Base-by-base conservation (phyloP, 2,113 vertebrate genomes). In the Zosterops borbonicus region DNA sequence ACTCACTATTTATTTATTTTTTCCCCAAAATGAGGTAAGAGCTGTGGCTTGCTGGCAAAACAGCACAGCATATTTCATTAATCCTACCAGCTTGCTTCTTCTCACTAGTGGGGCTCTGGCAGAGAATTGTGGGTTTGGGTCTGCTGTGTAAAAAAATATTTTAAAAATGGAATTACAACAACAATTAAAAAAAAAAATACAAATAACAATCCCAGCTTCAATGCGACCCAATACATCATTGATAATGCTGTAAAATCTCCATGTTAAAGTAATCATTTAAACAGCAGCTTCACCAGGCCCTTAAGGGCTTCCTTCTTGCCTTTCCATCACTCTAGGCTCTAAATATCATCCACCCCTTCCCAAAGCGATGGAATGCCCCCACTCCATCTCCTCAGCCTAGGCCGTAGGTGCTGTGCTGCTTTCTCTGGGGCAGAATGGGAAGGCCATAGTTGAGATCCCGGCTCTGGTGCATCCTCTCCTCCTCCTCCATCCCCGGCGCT, bases 231-330 rank as follows among this genome's bases (percentile, higher is more conserved):
- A 11, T 76, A 55, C 16, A 23, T 94, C 63, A 74, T 75, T 14
- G 12, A 59, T 85, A 89, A 88, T 70, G 67, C 81, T 91, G 50
- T 90, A 94, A 94, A 90, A 77, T 73, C 37, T 46, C 44, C 2
- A 19, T 50, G 67, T 83, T 82, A 42, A 77, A 82, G 52, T 71
- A 87, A 88, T 94, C 11, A 77, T 92, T 95, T 94, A 65, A 83
- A 77, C 47, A 81, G 68, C 59, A 73, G 20, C 50, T 86, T 89
- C 21, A 25, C 27, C 21, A 67, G 42, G 11, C 60, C 52, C 53
- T 82, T 22, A 53, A 64, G 60, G 28, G 44, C 41, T 92, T 83
- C 19, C 20, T 90, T 80, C 63, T 50, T 77, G 58, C n/a, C 29
- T 58, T 27, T 83, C 65, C 33, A 47, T 78, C 65, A 62, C 35